Evolutionary conservation across 2,113 vertebrate genomes (phyloP).

Genomic region (Peucedramus taeniatus): DNA sequence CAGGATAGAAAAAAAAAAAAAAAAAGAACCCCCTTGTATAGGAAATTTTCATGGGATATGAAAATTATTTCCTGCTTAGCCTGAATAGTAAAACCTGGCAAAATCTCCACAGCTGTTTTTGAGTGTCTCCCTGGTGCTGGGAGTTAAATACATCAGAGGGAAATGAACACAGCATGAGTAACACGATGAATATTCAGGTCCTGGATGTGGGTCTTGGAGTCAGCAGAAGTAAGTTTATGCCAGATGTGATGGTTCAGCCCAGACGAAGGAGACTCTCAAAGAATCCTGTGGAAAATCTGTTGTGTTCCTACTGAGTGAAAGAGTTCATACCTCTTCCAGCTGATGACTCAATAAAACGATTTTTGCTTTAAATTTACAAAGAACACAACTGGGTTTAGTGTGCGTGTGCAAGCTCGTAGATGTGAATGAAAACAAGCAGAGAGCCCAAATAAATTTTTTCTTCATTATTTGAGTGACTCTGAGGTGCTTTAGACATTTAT

Average conservation of each 20-base stretch:
- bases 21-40: not conserved
- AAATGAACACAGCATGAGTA: conserved; percentile 35
- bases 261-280: conserved; percentile 30
- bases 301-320: not conserved
- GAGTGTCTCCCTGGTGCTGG: not conserved
- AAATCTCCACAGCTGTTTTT: not conserved
- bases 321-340: not conserved
- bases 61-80: conserved; percentile 15
- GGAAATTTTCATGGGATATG: not conserved
- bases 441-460: not conserved
- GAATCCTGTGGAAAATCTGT: conserved; percentile 18
- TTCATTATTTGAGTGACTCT: not conserved
- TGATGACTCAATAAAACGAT: not conserved
- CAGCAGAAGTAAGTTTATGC: conserved; percentile 33
- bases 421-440: not conserved
- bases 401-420: not conserved
- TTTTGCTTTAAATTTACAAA: not conserved
- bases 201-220: conserved; percentile 45
- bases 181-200: conserved; percentile 52
- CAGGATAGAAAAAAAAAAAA: not conserved
- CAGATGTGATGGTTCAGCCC: conserved; percentile 29
- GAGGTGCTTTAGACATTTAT: not conserved
- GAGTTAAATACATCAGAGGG: conserved; percentile 26
- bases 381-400: not conserved
- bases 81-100: not conserved